Base-by-base conservation (phyloP, 2,888 invertebrate genomes). In the Phalera bucephala region DNA sequence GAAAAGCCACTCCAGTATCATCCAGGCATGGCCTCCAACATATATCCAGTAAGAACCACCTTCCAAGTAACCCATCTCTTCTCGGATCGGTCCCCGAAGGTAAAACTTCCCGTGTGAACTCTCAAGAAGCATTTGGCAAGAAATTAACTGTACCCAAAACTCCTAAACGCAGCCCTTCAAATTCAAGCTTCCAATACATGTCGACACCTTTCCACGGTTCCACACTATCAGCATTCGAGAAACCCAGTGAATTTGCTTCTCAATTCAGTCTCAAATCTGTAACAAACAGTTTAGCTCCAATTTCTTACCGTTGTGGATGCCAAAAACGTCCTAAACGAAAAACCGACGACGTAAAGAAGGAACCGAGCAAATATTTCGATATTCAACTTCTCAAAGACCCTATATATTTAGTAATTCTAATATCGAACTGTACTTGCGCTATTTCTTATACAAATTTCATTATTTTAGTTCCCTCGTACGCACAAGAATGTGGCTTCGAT, bases 401-500 rank as follows among this genome's bases (percentile, higher is more conserved):
- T 0, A 91, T 95, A 31, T 96, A 96, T 64, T 84, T 96, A 36
- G 93, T 96, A 0, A 95, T 96, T 40, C 72, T 96, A 11, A 93
- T 96, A 62, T 96, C 96, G 0, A 96, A 96, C 62, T 96, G 95
- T 27, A 95, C 96, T 0, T 95, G 94, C 46, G 96, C 96, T 0
- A 95, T 96, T 31, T 95, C 96, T 41, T 96, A 96, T 60, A 96
- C 96, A 0, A 96, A 96, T 66, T 96, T 96, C 54, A 93, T 96
- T 1, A 96, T 96, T 31, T 70, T 96, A 10, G 90, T 96, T 11
- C 96, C 96, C 3, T 92, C 94, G 0, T 96, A 95, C 65, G 96
- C 96, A 0, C 75, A 92, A 3, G 91, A 92, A 14, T 82, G 95
- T 31, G 92, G 92, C 0, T 96, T 94, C 61, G 93, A 94, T 66